These are phyloP conservation scores for Tetrapedia diversipes DNA, from an alignment of 2,888 invertebrate species.

Conservation along the genomic window DNA sequence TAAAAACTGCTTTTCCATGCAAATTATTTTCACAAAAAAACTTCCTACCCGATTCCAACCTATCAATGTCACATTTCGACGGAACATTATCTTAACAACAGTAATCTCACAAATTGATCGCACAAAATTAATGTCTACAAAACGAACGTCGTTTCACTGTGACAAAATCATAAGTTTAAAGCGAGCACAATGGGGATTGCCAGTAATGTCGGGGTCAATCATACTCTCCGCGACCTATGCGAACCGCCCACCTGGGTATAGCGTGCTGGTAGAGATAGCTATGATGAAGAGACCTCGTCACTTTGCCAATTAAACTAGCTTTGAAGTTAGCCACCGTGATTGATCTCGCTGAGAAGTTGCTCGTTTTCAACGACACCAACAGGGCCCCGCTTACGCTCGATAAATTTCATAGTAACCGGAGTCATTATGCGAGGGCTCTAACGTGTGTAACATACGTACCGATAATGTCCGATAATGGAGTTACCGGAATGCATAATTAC, in stretches of 20 bases:
- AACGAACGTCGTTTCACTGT: neutral
- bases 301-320: conserved; percentile 61
- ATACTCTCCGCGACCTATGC: conserved; percentile 48
- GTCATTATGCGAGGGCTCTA: conserved; percentile 20
- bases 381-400: conserved; percentile 30
- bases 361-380: conserved; percentile 43
- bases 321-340: conserved; percentile 48
- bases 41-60: too few species aligned
- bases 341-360: conserved; percentile 53
- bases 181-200: neutral
- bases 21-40: too few species aligned
- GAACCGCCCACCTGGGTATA: conserved; percentile 57
- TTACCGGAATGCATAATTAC: conserved; percentile 31
- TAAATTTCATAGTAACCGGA: conserved; percentile 20
- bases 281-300: conserved; percentile 48
- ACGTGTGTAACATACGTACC: neutral
- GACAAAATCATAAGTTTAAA: conserved; percentile 10
- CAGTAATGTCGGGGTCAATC: conserved; percentile 64
- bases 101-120: too few species aligned
- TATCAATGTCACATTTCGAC: too few species aligned
- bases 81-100: too few species aligned
- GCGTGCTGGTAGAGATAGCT: conserved; percentile 47
- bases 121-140: too few species aligned
- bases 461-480: conserved; percentile 28
- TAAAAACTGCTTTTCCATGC: too few species aligned